These are phyloP conservation scores for Agapostemon virescens DNA, from an alignment of 2,888 invertebrate genomes.

Conservation along the genomic window DNA sequence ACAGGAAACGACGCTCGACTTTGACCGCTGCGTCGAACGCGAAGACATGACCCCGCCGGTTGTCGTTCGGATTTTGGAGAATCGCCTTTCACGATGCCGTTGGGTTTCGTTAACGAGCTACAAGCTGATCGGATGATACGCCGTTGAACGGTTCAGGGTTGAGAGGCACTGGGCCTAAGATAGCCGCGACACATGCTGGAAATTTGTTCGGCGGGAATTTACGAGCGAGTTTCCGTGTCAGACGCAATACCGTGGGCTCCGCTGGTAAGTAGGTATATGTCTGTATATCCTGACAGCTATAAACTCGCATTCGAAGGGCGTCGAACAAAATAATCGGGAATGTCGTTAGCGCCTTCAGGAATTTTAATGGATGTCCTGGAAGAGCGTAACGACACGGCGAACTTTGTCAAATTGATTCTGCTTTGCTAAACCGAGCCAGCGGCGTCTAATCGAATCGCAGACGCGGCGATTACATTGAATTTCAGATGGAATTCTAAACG, in stretches of 20 bases:
- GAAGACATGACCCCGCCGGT: background rate
- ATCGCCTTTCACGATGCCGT: background rate
- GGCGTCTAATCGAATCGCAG: background rate
- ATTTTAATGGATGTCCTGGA: slow-evolving; percentile 67
- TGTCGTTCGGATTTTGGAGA: background rate
- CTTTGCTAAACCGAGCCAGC: slow-evolving; percentile 14
- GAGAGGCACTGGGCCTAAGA: slow-evolving; percentile 71
- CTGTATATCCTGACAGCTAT: slow-evolving; percentile 69
- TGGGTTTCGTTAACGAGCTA: background rate
- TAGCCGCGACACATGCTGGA: slow-evolving; percentile 73
- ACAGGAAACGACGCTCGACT: background rate
- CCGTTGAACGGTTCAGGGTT: slow-evolving; percentile 24
- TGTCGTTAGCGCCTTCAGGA: slow-evolving; percentile 69
- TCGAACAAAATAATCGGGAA: slow-evolving; percentile 68
- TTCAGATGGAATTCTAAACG: background rate
- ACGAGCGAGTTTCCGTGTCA: slow-evolving; percentile 76
- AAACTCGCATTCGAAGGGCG: slow-evolving; percentile 68
- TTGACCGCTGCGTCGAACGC: background rate
- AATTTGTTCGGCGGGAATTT: slow-evolving; percentile 76
- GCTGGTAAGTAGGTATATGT: slow-evolving; percentile 69
- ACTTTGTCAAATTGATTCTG: slow-evolving; percentile 50
- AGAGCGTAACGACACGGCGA: slow-evolving; percentile 38
- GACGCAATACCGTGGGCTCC: slow-evolving; percentile 70
- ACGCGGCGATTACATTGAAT: background rate
- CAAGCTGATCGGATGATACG: background rate